Percentiles rank a stretch among this genome's conserved stretches.
Conservation (phyloP, 1,140 invertebrate species). For the Rhopalosiphum padi region DNA sequence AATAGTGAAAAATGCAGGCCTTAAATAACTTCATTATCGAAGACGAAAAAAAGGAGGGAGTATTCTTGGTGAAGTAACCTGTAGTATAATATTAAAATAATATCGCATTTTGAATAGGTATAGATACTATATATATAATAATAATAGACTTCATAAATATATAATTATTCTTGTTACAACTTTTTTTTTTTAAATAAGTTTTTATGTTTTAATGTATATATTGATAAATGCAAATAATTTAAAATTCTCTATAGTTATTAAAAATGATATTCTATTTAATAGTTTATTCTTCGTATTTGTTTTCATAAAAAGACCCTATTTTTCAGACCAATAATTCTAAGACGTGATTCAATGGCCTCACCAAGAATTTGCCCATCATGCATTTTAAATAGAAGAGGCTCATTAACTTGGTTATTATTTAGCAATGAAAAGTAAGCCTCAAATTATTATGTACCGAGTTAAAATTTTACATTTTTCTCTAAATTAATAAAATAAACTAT, state of each 20-base stretch:
- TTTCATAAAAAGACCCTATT: conserved; percentile 39
- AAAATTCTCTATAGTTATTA: no score
- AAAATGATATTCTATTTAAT: no score
- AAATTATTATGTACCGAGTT: conserved; percentile 9
- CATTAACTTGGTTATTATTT: conserved; percentile 54
- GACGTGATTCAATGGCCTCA: conserved; percentile 43
- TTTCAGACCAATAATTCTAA: conserved; percentile 47
- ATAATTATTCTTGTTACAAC: not conserved
- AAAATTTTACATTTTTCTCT: not conserved
- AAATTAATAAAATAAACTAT: not conserved
- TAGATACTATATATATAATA: not conserved
- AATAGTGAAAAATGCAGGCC: no score
- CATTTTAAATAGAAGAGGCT: conserved; percentile 49
- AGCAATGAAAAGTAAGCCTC: conserved; percentile 52
- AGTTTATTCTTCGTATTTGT: not conserved
- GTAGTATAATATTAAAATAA: not conserved
- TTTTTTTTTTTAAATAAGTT: not conserved
- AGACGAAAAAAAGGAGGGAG: no score
- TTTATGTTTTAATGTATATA: not conserved
- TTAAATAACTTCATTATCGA: no score
- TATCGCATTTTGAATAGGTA: not conserved
- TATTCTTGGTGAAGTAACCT: no score
- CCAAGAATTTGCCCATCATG: conserved; percentile 34
- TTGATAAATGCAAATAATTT: not conserved
- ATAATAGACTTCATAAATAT: not conserved